Conservation (phyloP, 2,113 vertebrate species). For the Collichthys lucidus region DNA sequence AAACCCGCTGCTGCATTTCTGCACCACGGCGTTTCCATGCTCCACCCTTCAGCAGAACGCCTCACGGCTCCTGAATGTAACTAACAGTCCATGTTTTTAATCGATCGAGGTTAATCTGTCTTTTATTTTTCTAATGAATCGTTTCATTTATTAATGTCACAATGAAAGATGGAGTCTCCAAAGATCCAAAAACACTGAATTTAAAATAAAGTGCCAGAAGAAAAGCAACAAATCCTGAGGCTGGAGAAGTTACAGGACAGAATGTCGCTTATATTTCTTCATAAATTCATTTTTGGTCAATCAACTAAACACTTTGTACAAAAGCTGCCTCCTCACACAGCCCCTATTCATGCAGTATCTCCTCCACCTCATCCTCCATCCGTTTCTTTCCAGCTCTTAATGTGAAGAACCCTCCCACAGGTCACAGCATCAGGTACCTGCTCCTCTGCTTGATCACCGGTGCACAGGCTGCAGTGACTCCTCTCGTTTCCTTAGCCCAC, state of each 20-base stretch:
- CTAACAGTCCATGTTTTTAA: neutral
- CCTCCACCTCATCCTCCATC: neutral
- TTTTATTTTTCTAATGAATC: neutral
- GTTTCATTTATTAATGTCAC: neutral
- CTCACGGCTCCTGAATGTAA: neutral
- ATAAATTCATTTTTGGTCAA: neutral
- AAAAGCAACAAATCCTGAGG: neutral
- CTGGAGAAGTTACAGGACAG: neutral
- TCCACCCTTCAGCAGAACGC: neutral
- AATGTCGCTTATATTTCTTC: neutral
- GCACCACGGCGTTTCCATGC: conserved; percentile 11
- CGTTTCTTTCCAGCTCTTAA: conserved; percentile 5
- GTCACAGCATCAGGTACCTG: conserved; percentile 8
- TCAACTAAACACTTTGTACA: neutral
- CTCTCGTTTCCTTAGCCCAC: neutral
- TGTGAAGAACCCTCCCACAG: conserved; percentile 17
- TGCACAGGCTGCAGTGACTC: neutral
- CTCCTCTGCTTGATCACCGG: conserved; percentile 8
- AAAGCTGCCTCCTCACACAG: no score
- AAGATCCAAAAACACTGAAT: neutral
- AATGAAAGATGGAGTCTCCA: neutral
- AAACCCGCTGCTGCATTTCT: conserved; percentile 30
- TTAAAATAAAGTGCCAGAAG: no score
- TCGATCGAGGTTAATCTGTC: neutral
- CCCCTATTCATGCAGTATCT: no score